Evolutionary conservation across 2,113 vertebrate species (phyloP), one percentile per base, ranked within the genome.

Genomic region (Rhinichthys klamathensis): DNA sequence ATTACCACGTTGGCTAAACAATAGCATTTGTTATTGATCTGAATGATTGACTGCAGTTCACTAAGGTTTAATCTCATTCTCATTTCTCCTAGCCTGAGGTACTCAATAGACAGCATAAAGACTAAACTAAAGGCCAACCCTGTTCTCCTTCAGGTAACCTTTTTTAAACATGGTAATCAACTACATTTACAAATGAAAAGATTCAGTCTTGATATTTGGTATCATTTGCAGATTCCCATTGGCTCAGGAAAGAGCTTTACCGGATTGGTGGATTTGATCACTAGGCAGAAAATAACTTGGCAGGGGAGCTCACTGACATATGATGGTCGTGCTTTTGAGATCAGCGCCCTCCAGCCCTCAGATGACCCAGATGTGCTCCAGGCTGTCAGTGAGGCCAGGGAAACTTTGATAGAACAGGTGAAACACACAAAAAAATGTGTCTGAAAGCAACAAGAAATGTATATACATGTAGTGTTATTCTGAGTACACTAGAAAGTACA

Each of bases 331-430:
- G 82, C 72, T 11, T 99, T 97, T 93, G 93, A 97, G 67, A 93
- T 70, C 88, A 95, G 92, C 89, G 86, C 84, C 1, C 89, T 99
- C 0, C 87, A 91, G 80, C 90, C 92, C 56, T 73, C 79, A 3
- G 95, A 93, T 65, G 95, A 96, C 86, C 92, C 92, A 6, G 89
- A 92, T 2, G 93, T 99, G 16, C 90, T 97, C 65, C 94, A 94
- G 78, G 91, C 94, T 87, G 94, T 93, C 30, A 90, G 38, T 15
- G 95, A 97, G 91, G 96, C 97, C 88, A 95, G 98, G 91, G 92
- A 91, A 82, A 88, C 92, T 80, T 93, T 99, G 90, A 96, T 99
- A 89, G 98, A 99, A 93, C 97, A 99, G 96, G 98, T 99, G 93
- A 95, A 79, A 16, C 16, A 21, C 27, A 13, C 30, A 38, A 38